Evolutionary conservation across 2,113 vertebrate genomes (phyloP), one percentile per base, ranked within the genome.

Genomic region (Xenopus laevis): DNA sequence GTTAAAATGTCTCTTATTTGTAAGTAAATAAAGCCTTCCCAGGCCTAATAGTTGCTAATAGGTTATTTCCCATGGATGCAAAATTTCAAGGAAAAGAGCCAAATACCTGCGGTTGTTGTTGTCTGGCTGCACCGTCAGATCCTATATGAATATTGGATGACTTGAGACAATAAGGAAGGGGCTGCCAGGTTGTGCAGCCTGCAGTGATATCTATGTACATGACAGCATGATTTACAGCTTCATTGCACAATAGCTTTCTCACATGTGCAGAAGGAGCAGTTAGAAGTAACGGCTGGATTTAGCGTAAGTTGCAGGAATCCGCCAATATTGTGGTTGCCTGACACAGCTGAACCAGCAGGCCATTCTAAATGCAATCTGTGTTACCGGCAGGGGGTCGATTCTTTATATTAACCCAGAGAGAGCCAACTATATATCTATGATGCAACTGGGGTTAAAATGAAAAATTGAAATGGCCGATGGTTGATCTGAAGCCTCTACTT

Each of bases 41-140:
- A 27, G 23, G 23, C 23, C 23, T 57, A 58, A 65, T 68, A 75
- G 58, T 11, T 61, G 61, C 65, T 58, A 62, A 61, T 68, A 12
- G 16, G 30, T 61, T 68, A 69, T 75, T 75, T 75, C 73, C 65
- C 73, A 75, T 75, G 73, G 73, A 57, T 75, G 65, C 65, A 44
- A 46, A 75, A 17, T 58, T 6, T 40, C 10, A 27, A 13, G n/a
- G n/a, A 6, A 52, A 10, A 13, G n/a, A 75, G 73, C 73, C 73
- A 75, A 75, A 69, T 75, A 69, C 73, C 73, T 75, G 73, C 50
- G 73, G 73, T 75, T 69, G 50, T 18, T 13, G 23, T 15, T 69
- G 23, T 69, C 53, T 75, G 73, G 65, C 68, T 65, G 53, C 50
- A 68, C 33, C 62, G 67, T 68, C 68, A 75, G 18, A 69, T 61